These are phyloP conservation scores for Siphlonurus alternatus DNA, from an alignment of 2,888 invertebrate species.

Conservation along the genomic window DNA sequence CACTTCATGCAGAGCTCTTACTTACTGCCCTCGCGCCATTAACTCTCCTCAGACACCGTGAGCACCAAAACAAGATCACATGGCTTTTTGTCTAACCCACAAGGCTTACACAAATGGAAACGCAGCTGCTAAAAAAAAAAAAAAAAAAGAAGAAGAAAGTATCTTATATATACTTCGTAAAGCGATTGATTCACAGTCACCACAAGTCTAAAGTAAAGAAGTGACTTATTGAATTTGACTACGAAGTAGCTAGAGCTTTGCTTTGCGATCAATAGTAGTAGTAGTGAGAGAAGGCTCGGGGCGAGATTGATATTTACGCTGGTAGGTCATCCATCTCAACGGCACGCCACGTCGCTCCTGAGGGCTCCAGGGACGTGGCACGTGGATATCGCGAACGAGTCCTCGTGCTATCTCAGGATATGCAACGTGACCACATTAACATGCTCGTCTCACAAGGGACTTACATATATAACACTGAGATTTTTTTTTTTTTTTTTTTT, in stretches of 20 bases:
- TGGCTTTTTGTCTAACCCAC: neutral
- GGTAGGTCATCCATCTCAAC: neutral
- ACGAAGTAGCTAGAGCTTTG: neutral
- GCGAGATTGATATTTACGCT: neutral
- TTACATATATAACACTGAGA: too few species aligned
- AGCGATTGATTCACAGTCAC: too few species aligned
- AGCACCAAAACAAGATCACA: neutral
- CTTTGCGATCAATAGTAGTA: neutral
- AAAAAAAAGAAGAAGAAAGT: neutral
- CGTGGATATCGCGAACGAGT: neutral
- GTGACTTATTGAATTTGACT: neutral
- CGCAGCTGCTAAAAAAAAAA: neutral
- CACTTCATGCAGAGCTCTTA: neutral
- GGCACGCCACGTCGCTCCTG: too few species aligned
- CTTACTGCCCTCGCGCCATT: neutral
- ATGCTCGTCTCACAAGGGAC: neutral
- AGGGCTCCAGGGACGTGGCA: neutral
- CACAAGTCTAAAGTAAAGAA: too few species aligned
- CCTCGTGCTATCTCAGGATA: too few species aligned
- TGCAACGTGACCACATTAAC: slow-evolving; percentile 2
- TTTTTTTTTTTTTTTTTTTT: too few species aligned
- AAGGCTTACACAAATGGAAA: neutral
- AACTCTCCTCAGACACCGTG: neutral
- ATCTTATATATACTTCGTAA: too few species aligned
- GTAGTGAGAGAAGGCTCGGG: neutral